Evolutionary conservation across 2,888 invertebrate species (phyloP).

Genomic region (Poecilus cupreus): DNA sequence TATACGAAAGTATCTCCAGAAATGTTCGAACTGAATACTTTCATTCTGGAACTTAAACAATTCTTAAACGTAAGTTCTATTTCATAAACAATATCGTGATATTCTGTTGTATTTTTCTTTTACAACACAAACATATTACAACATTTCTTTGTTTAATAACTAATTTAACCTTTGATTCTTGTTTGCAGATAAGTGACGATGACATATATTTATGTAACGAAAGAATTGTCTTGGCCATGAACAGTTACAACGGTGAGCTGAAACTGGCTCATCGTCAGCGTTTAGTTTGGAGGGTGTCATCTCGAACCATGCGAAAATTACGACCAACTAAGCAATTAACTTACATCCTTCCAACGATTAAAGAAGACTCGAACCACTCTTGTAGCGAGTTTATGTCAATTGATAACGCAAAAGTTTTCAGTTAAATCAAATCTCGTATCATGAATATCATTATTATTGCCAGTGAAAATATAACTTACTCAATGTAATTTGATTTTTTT

Average conservation of each 20-base stretch:
- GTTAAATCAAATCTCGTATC: slow-evolving; percentile 26
- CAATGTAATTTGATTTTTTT: slow-evolving; percentile 26
- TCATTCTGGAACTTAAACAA: slow-evolving; percentile 82
- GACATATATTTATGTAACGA: slow-evolving; percentile 79
- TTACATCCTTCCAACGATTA: slow-evolving; percentile 48
- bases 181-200: slow-evolving; percentile 79
- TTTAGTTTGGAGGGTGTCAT: slow-evolving; percentile 85
- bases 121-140: not conserved
- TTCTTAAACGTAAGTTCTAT: slow-evolving; percentile 79
- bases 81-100: not conserved
- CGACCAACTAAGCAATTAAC: slow-evolving; percentile 43
- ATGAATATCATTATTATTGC: slow-evolving; percentile 23
- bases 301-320: slow-evolving; percentile 74
- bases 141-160: not conserved
- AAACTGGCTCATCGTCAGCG: slow-evolving; percentile 82
- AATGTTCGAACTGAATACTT: slow-evolving; percentile 80
- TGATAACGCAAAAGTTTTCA: not conserved
- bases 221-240: slow-evolving; percentile 79
- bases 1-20: slow-evolving; percentile 67
- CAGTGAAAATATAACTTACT: slow-evolving; percentile 5
- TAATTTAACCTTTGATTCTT: not conserved
- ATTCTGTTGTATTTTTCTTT: not conserved
- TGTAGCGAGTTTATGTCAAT: slow-evolving; percentile 7
- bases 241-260: slow-evolving; percentile 83
- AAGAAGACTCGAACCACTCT: slow-evolving; percentile 40